Evolutionary conservation across 2,113 vertebrate genomes (phyloP).

Genomic region (Hydrolagus affinis): DNA sequence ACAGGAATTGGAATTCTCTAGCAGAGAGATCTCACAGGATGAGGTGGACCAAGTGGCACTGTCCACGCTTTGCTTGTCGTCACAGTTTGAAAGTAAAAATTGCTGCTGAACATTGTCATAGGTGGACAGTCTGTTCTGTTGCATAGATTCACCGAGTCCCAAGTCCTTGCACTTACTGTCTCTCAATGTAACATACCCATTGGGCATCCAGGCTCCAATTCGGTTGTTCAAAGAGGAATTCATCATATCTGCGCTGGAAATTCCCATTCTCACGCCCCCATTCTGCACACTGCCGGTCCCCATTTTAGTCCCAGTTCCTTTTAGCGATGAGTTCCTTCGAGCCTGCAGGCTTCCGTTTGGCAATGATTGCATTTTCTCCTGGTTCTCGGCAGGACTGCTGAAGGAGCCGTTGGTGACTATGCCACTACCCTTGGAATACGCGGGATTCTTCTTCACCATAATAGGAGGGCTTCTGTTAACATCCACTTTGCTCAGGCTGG

Average conservation of each 20-base stretch:
- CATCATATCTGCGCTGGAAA: slow-evolving; percentile 61
- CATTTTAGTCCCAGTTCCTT: slow-evolving; percentile 81
- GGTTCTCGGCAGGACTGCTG: slow-evolving; percentile 68
- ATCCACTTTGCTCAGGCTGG: slow-evolving; percentile 67
- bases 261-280: slow-evolving; percentile 65
- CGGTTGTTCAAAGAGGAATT: slow-evolving; percentile 53
- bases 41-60: slow-evolving; percentile 98
- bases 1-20: slow-evolving; percentile 85
- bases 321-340: slow-evolving; percentile 67
- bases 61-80: slow-evolving; percentile 94
- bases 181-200: slow-evolving; percentile 75
- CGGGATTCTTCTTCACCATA: slow-evolving; percentile 85
- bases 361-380: slow-evolving; percentile 68
- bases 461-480: slow-evolving; percentile 75
- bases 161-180: slow-evolving; percentile 69
- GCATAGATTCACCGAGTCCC: slow-evolving; percentile 50
- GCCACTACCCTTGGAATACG: slow-evolving; percentile 88
- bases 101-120: slow-evolving; percentile 94
- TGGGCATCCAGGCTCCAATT: slow-evolving; percentile 65
- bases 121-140: slow-evolving; percentile 86
- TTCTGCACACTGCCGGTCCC: slow-evolving; percentile 75
- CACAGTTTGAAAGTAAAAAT: slow-evolving; percentile 63
- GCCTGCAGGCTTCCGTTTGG: slow-evolving; percentile 58
- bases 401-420: slow-evolving; percentile 96
- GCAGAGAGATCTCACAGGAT: slow-evolving; percentile 91